Evolutionary conservation across 2,888 invertebrate species (phyloP).

Genomic region (Anagyrus pseudococci): DNA sequence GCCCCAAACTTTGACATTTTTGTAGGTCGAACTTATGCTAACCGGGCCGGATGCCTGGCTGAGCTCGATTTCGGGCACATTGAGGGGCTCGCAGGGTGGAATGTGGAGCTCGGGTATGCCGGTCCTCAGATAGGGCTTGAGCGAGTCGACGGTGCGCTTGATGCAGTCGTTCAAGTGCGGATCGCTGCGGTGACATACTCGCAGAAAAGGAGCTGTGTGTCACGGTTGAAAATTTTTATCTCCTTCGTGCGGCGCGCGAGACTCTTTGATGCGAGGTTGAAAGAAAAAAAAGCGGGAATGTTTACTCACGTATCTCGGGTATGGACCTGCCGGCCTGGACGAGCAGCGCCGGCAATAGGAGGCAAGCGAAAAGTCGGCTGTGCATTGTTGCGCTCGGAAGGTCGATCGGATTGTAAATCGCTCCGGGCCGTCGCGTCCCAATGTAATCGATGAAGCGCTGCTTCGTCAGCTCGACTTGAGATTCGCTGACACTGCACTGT

Average conservation of each 20-base stretch:
- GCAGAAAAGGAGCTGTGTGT: slow-evolving; percentile 63
- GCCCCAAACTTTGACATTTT: slow-evolving; percentile 71
- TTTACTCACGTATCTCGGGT: slow-evolving; percentile 34
- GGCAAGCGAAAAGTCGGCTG: no score
- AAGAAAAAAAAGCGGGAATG: not conserved
- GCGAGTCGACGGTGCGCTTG: slow-evolving; percentile 66
- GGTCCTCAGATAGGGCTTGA: slow-evolving; percentile 66
- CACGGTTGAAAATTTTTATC: no score
- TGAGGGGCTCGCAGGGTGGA: slow-evolving; percentile 75
- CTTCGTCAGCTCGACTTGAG: no score
- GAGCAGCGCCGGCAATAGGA: slow-evolving; percentile 9
- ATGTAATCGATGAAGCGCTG: no score
- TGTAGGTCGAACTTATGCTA: slow-evolving; percentile 71
- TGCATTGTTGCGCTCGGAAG: no score
- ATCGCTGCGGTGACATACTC: slow-evolving; percentile 72
- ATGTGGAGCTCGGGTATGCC: slow-evolving; percentile 76
- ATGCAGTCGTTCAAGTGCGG: slow-evolving; percentile 71
- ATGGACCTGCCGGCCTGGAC: not conserved
- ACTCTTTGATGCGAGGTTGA: no score
- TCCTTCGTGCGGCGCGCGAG: no score
- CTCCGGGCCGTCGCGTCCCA: no score
- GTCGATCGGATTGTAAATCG: no score
- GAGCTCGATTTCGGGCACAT: slow-evolving; percentile 72
- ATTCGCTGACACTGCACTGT: no score
- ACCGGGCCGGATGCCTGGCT: slow-evolving; percentile 75